Percentiles rank a stretch among this genome's conserved stretches.
Conservation (phyloP, 1,140 invertebrate species). For the Condylostylus longicornis region DNA sequence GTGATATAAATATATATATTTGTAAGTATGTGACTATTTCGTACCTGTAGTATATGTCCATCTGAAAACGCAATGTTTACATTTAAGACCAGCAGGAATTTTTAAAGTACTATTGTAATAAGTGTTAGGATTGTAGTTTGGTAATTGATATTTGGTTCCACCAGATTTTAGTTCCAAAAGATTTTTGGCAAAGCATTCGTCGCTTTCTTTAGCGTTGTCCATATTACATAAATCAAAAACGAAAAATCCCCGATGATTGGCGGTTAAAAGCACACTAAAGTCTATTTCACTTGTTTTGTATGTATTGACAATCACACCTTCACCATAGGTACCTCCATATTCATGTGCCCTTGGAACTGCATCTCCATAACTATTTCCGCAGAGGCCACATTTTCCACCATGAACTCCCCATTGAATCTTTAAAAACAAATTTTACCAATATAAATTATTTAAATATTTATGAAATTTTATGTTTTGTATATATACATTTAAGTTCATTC, state of each 20-base stretch:
- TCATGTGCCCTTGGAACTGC: conserved; percentile 41
- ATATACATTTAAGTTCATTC: too few species aligned
- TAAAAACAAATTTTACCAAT: background rate
- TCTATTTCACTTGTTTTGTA: conserved; percentile 29
- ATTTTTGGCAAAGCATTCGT: conserved; percentile 24
- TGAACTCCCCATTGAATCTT: conserved; percentile 34
- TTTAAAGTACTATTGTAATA: too few species aligned
- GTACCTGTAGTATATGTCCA: conserved; percentile 28
- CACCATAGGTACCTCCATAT: conserved; percentile 43
- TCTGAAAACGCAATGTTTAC: conserved; percentile 36
- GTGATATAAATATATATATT: background rate
- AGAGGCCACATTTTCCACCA: conserved; percentile 39
- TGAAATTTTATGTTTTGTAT: background rate
- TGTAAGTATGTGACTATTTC: conserved; percentile 32
- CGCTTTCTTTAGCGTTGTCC: conserved; percentile 17
- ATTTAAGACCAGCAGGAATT: conserved; percentile 13
- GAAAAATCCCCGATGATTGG: conserved; percentile 40
- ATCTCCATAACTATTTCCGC: conserved; percentile 38
- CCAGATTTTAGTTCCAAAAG: conserved; percentile 15
- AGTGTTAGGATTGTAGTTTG: too few species aligned
- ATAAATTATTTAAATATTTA: background rate
- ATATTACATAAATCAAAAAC: conserved; percentile 40
- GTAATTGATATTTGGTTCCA: background rate
- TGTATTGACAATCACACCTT: conserved; percentile 36
- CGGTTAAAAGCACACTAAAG: conserved; percentile 32